A percentile compares a stretch with the other conserved stretches of the same genome.
phyloP scores from a whole-genome alignment of 2,888 invertebrate species.

The Molorchus minor region DNA sequence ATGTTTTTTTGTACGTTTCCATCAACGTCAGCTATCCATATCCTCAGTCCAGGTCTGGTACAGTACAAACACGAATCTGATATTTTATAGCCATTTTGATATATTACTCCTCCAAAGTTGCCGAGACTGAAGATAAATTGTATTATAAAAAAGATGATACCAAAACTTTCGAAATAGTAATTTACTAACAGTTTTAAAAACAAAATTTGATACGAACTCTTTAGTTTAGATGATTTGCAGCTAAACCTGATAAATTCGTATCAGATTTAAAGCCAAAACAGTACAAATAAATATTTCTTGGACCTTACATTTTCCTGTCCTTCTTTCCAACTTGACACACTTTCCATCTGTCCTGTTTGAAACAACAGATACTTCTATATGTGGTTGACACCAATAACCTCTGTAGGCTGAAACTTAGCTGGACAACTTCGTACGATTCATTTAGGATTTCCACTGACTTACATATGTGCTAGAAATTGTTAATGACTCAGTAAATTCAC shows the following conservation, averaged over 20 bases:
- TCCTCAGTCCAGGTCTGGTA: constrained; percentile 81
- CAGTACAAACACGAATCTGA: constrained; percentile 71
- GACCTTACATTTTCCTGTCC: constrained; percentile 84
- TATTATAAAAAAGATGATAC: too few species aligned
- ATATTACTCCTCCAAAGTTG: constrained; percentile 71
- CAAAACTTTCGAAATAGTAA: too few species aligned
- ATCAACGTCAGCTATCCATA: constrained; percentile 81
- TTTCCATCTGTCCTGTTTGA: constrained; percentile 72
- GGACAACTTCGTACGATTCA: constrained; percentile 86
- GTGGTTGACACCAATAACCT: constrained; percentile 83
- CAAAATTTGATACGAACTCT: too few species aligned
- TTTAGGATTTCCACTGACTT: constrained; percentile 85
- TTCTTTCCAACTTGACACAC: constrained; percentile 85
- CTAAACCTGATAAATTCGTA: too few species aligned
- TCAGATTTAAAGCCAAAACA: constrained; percentile 58
- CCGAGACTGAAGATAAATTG: constrained; percentile 64
- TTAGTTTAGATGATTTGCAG: too few species aligned
- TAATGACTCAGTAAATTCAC: too few species aligned
- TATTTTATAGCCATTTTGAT: constrained; percentile 66
- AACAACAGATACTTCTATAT: constrained; percentile 82
- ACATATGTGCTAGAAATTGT: constrained; percentile 76
- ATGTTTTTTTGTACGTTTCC: constrained; percentile 86
- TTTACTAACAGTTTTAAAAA: too few species aligned
- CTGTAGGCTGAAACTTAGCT: constrained; percentile 80
- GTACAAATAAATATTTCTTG: constrained; percentile 25